Evolutionary conservation across 2,888 invertebrate species (phyloP).

Genomic region (Nephrotoma appendiculata): DNA sequence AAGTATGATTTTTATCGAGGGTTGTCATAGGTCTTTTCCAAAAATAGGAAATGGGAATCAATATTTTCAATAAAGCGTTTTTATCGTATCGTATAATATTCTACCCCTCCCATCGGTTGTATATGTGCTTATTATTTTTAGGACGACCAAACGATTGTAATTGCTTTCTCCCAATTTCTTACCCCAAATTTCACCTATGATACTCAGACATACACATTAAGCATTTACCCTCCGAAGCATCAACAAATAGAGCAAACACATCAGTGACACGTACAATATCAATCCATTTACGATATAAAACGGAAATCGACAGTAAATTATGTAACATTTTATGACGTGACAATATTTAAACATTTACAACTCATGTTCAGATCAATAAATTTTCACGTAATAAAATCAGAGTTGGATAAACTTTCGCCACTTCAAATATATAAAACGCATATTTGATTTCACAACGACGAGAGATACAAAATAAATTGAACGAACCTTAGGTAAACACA

Average conservation of each 20-base stretch:
- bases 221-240: not conserved
- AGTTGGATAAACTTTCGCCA: not conserved
- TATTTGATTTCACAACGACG: not conserved
- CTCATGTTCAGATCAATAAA: not conserved
- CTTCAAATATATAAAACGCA: not conserved
- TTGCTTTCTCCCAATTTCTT: not conserved
- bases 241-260: not conserved
- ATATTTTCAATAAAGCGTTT: too few relatives aligned
- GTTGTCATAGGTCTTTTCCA: too few relatives aligned
- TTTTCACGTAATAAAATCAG: not conserved
- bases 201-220: not conserved
- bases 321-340: not conserved
- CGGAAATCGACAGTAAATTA: not conserved
- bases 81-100: too few relatives aligned
- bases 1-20: too few relatives aligned
- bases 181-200: not conserved
- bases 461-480: not conserved
- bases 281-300: not conserved
- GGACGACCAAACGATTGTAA: too few relatives aligned
- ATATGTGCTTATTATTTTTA: too few relatives aligned
- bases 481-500: not conserved
- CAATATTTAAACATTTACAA: not conserved
- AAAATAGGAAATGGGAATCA: too few relatives aligned
- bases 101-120: too few relatives aligned
- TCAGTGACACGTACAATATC: not conserved